phyloP scores from a whole-genome alignment of 2,113 vertebrate genomes.

The Strix uralensis region DNA sequence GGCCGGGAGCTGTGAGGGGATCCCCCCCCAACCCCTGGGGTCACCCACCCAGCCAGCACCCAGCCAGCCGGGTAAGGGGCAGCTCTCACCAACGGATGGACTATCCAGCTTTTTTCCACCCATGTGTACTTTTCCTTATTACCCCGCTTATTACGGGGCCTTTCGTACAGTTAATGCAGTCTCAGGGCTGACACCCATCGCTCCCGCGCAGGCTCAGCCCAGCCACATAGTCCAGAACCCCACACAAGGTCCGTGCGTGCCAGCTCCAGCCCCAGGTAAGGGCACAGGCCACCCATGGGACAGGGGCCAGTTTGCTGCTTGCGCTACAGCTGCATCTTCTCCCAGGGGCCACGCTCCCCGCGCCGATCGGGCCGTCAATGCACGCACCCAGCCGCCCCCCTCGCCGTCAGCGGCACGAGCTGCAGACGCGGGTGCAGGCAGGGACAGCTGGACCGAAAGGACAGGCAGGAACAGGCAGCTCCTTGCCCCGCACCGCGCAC shows the following conservation, averaged over 20 bases:
- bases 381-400: fast-evolving
- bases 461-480: neutral
- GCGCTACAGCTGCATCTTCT: fast-evolving
- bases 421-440: fast-evolving
- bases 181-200: neutral
- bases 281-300: neutral
- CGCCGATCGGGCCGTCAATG: fast-evolving
- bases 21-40: fast-evolving
- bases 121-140: neutral
- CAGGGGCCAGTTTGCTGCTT: fast-evolving
- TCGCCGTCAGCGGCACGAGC: fast-evolving
- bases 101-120: neutral
- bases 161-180: too few relatives aligned
- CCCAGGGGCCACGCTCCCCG: fast-evolving
- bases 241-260: fast-evolving
- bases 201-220: neutral
- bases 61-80: neutral
- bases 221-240: fast-evolving
- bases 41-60: neutral
- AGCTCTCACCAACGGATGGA: neutral
- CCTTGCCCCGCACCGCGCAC: neutral
- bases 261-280: neutral
- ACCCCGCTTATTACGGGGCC: fast-evolving
- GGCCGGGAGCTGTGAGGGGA: fast-evolving
- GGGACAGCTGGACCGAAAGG: fast-evolving